Evolutionary conservation across 1,140 invertebrate genomes (phyloP).

Genomic region (Anagrus nilaparvatae): DNA sequence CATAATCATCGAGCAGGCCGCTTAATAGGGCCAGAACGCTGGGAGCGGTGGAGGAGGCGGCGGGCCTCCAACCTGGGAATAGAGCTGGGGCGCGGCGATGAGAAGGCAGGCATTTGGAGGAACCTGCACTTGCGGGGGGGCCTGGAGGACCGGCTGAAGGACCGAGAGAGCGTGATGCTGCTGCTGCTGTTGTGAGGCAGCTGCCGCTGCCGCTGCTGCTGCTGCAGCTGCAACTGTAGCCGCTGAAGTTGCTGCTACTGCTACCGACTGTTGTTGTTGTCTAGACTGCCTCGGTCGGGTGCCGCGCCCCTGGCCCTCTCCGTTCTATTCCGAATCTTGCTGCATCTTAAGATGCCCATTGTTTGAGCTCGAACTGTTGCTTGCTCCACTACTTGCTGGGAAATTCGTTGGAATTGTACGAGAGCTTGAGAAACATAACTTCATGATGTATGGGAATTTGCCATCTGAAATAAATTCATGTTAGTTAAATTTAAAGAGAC

Average conservation of each 20-base stretch:
- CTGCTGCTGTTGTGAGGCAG: slow-evolving; percentile 10
- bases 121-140: slow-evolving; percentile 25
- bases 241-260: slow-evolving; percentile 17
- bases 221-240: slow-evolving; percentile 14
- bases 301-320: slow-evolving; percentile 42
- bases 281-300: too few relatives aligned
- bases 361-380: slow-evolving; percentile 20
- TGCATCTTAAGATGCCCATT: slow-evolving; percentile 42
- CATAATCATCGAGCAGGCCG: neutral
- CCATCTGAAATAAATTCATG: slow-evolving; percentile 61
- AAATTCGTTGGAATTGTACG: slow-evolving; percentile 57
- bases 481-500: too few relatives aligned
- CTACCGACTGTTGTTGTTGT: slow-evolving; percentile 33
- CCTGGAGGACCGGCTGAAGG: slow-evolving; percentile 28
- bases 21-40: slow-evolving; percentile 40
- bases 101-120: slow-evolving; percentile 35
- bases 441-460: slow-evolving; percentile 95
- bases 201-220: slow-evolving; percentile 13
- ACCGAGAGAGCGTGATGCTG: slow-evolving; percentile 32
- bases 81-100: slow-evolving; percentile 35
- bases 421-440: slow-evolving; percentile 86
- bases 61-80: slow-evolving; percentile 27
- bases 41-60: slow-evolving; percentile 37
- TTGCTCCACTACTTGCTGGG: slow-evolving; percentile 29
- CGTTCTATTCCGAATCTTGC: slow-evolving; percentile 43